Conservation (phyloP, 2,797 vertebrate species). For the Pangasius sanitwongsei region DNA sequence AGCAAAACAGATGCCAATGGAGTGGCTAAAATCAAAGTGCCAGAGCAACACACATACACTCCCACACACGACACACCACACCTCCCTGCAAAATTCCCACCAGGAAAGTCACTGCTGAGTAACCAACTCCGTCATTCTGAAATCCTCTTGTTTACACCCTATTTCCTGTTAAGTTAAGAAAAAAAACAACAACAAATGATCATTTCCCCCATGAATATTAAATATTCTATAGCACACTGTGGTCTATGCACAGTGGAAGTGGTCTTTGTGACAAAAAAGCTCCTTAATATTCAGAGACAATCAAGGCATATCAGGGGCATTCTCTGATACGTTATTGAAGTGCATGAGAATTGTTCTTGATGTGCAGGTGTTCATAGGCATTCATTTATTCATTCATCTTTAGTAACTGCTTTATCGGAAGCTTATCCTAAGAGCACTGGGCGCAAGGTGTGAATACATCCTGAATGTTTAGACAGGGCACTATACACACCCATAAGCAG, state of each 20-base stretch:
- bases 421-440: neutral
- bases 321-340: neutral
- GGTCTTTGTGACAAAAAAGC: neutral
- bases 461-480: neutral
- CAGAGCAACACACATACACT: conserved; percentile 5
- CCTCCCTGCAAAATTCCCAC: neutral
- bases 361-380: neutral
- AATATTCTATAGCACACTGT: neutral
- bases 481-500: neutral
- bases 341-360: neutral
- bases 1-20: neutral
- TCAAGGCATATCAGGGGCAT: neutral
- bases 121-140: neutral
- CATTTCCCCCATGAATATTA: neutral
- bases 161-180: neutral
- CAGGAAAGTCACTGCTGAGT: conserved; percentile 18
- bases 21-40: neutral
- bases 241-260: neutral
- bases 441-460: neutral
- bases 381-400: neutral
- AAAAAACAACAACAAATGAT: neutral
- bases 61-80: conserved; percentile 9
- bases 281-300: neutral
- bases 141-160: neutral
- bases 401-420: neutral